Evolutionary conservation across 2,888 invertebrate species (phyloP).

Genomic region (Notodonta dromedarius): DNA sequence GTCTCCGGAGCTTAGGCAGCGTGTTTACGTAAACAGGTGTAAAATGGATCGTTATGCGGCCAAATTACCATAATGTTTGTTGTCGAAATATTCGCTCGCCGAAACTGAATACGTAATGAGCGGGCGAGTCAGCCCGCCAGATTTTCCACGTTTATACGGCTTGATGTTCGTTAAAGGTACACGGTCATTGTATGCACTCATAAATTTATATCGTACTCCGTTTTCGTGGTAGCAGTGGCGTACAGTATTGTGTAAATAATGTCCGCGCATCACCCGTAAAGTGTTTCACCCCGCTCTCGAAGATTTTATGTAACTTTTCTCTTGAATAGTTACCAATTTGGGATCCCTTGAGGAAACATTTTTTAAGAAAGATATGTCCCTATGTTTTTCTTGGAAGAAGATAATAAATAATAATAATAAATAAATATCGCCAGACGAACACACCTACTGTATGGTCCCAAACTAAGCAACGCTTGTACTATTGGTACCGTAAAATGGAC

Average conservation of each 20-base stretch:
- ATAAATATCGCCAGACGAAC: too few relatives aligned
- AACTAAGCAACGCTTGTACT: too few relatives aligned
- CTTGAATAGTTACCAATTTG: conserved; percentile 31
- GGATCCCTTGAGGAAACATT: conserved; percentile 25
- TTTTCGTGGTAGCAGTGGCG: conserved; percentile 35
- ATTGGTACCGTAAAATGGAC: too few relatives aligned
- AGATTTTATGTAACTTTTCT: conserved; percentile 29
- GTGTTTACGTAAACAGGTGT: conserved; percentile 80
- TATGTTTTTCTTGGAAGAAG: background rate
- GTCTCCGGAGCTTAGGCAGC: conserved; percentile 66
- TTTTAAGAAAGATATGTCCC: conserved; percentile 13
- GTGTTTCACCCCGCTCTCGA: conserved; percentile 26
- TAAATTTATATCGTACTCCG: conserved; percentile 65
- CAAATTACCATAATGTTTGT: conserved; percentile 80
- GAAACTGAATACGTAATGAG: conserved; percentile 77
- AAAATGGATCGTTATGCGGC: conserved; percentile 76
- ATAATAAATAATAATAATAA: background rate
- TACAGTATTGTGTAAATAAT: conserved; percentile 41
- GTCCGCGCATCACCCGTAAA: conserved; percentile 35
- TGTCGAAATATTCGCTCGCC: conserved; percentile 77
- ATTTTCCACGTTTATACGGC: conserved; percentile 66
- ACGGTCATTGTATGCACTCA: conserved; percentile 65
- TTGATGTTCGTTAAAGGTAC: conserved; percentile 67
- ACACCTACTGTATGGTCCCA: too few relatives aligned
- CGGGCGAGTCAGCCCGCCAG: conserved; percentile 62